These are phyloP conservation scores for Omphaloscelis lunosa DNA, from an alignment of 2,888 invertebrate genomes.

Conservation along the genomic window DNA sequence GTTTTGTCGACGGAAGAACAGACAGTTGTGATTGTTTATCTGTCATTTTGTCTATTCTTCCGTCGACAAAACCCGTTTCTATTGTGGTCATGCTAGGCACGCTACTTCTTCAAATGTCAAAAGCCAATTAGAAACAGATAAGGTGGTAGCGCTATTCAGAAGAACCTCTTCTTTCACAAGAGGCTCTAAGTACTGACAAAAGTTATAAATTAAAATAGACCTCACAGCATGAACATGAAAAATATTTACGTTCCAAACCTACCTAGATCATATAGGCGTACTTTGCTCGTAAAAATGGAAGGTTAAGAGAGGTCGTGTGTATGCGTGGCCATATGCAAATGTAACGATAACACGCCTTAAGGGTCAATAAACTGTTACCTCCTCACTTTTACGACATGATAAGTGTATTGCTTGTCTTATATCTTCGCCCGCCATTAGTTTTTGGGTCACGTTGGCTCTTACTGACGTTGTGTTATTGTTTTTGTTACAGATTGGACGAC, in stretches of 20 bases:
- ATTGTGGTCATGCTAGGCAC: background rate
- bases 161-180: background rate
- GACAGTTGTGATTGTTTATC: too few species aligned
- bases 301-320: constrained; percentile 79
- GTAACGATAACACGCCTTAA: constrained; percentile 88
- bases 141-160: background rate
- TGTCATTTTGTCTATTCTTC: too few species aligned
- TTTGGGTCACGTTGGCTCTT: constrained; percentile 74
- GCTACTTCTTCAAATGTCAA: background rate
- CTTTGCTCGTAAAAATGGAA: constrained; percentile 83
- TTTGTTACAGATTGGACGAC: constrained; percentile 81
- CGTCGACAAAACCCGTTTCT: too few species aligned
- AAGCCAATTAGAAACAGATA: background rate
- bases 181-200: constrained; percentile 12
- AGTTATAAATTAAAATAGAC: constrained; percentile 50
- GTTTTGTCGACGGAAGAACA: too few species aligned
- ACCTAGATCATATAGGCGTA: constrained; percentile 74
- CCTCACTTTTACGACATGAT: constrained; percentile 88
- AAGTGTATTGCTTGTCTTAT: constrained; percentile 86
- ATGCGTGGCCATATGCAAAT: constrained; percentile 86
- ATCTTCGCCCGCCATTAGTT: constrained; percentile 75
- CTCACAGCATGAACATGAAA: constrained; percentile 49
- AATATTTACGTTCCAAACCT: constrained; percentile 68
- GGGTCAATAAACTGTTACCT: constrained; percentile 89
- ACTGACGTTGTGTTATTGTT: constrained; percentile 73